Base-by-base conservation (phyloP, 2,888 invertebrate species). In the Callinectes sapidus region DNA sequence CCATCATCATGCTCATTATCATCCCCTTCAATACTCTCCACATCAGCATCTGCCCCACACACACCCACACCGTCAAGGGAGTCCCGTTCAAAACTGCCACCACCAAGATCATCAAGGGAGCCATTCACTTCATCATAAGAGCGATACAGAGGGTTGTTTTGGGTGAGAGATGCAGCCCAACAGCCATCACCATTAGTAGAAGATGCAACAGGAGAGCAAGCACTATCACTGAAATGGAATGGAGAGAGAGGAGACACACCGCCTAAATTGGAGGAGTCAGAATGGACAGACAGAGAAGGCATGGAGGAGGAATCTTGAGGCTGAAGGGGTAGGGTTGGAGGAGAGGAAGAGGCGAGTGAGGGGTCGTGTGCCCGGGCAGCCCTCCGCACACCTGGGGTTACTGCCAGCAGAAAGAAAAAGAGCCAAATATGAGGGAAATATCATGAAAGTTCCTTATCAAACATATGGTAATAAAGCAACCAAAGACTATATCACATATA, bases 41-140 rank as follows among this genome's bases (percentile, higher is more conserved):
- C 71, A 89, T 93, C 92, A 8, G 90, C 92, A 42, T 91, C 91
- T 8, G 35, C 85, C 6, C 87, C 88, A 42, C 85, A 89, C 54
- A 81, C 91, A 55, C 71, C 92, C 42, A 32, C 91, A 32, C 91
- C 93, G 61, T 91, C 91, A 16, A 91, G 23, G n/a, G 91, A 91
- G 35, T 93, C 92, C 42, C 48, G 92, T n/a, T 93, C 92, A 86
- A 55, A 91, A 48, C 90, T 93, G 23, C 90, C 93, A 86, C 90
- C 77, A 8, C 85, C 81, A 18, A 93, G 89, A 71, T 92, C 92
- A 35, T 93, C 94, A 42, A 90, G 86, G 23, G 93, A 93, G 28
- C 91, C 89, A 66, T 93, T 93, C 32, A 94, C 94, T 32, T 93
- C 93, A 88, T 94, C 94, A 66, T 94, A 94, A 10, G 94, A 94